These are phyloP conservation scores for Coccyzus lansbergi DNA, from an alignment of 2,797 vertebrate genomes.

Conservation along the genomic window DNA sequence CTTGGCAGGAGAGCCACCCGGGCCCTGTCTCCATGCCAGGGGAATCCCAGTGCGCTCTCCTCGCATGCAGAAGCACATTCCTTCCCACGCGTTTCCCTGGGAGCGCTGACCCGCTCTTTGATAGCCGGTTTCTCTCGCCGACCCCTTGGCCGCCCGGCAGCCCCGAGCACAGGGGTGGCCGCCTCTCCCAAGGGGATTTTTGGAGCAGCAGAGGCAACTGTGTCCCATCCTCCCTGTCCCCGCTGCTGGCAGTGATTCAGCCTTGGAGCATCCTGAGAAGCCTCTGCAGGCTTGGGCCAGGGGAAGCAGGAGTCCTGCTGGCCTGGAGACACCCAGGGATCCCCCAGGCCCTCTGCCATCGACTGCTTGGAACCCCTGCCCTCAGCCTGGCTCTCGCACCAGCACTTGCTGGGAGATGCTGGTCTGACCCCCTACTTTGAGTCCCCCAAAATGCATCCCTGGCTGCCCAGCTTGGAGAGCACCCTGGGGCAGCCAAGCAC, in stretches of 20 bases:
- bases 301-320: neutral
- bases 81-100: slow-evolving; percentile 65
- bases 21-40: slow-evolving; percentile 27
- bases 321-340: neutral
- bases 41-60: slow-evolving; percentile 29
- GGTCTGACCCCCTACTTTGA: fast-evolving
- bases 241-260: neutral
- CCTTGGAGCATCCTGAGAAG: neutral
- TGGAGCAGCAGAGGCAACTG: fast-evolving
- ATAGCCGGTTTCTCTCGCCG: neutral
- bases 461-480: neutral
- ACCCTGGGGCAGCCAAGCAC: neutral
- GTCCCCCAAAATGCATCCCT: fast-evolving
- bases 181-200: neutral
- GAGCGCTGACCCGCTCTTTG: slow-evolving; percentile 11
- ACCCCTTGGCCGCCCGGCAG: neutral
- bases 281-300: fast-evolving
- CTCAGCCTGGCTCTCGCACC: too few relatives aligned
- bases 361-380: neutral
- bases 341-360: neutral
- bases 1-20: neutral
- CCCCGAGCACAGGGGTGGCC: neutral
- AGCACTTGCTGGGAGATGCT: fast-evolving
- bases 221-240: neutral
- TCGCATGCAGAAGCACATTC: neutral